phyloP scores from a whole-genome alignment of 2,797 vertebrate species.

The Kryptopterus vitreolus region DNA sequence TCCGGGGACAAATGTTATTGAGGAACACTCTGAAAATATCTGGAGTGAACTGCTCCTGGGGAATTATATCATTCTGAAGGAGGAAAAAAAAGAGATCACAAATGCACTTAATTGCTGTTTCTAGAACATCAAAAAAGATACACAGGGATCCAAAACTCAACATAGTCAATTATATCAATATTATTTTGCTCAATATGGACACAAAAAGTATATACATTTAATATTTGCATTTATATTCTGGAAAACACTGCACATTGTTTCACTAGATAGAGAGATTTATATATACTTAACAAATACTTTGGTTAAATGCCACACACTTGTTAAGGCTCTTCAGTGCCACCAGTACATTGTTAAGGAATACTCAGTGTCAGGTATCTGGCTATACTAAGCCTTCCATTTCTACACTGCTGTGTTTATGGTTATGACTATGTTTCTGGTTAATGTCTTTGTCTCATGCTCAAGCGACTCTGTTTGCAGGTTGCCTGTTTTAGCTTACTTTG shows the following conservation, averaged over 20 bases:
- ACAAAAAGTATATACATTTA: not conserved
- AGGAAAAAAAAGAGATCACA: slow-evolving; percentile 29
- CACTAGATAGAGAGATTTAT: too few species aligned
- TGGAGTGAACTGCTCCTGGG: slow-evolving; percentile 91
- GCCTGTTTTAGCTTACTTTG: not conserved
- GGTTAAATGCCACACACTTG: not conserved
- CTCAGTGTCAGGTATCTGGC: not conserved
- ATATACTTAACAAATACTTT: too few species aligned
- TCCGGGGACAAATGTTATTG: slow-evolving; percentile 89
- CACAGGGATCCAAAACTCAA: not conserved
- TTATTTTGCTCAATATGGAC: not conserved
- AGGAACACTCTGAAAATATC: slow-evolving; percentile 91
- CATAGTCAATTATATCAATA: not conserved
- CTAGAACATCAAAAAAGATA: slow-evolving; percentile 10
- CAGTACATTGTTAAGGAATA: not conserved
- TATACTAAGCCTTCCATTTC: not conserved
- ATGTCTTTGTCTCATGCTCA: slow-evolving; percentile 2
- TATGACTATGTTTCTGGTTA: not conserved
- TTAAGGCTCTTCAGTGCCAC: not conserved
- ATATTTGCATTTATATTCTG: not conserved
- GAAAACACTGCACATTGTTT: not conserved
- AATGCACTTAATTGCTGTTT: slow-evolving; percentile 11
- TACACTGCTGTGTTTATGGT: not conserved
- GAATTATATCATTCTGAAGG: slow-evolving; percentile 89
- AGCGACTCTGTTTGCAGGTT: not conserved